Conservation (phyloP, 2,888 invertebrate species). For the Trichopoda pennipes region DNA sequence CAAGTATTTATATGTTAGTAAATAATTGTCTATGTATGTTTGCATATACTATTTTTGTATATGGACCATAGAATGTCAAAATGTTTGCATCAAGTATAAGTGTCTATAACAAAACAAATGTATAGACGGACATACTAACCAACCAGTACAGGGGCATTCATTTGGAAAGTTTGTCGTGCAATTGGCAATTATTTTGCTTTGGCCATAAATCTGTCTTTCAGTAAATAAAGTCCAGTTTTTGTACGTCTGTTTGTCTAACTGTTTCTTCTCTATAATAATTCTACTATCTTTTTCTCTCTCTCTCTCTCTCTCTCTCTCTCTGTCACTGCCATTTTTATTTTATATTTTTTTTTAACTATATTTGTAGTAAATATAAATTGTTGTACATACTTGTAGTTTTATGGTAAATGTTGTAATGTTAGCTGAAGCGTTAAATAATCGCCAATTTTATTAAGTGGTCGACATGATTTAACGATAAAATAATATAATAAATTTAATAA, state of each 20-base stretch:
- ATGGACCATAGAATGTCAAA: slow-evolving; percentile 11
- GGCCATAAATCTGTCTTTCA: slow-evolving; percentile 68
- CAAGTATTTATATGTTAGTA: slow-evolving; percentile 11
- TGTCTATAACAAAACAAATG: slow-evolving; percentile 37
- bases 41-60: background rate
- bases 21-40: background rate
- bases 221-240: slow-evolving; percentile 63
- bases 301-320: background rate
- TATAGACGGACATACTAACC: slow-evolving; percentile 2
- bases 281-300: background rate
- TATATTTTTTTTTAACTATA: background rate
- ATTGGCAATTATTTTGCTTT: slow-evolving; percentile 69
- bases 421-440: slow-evolving; percentile 64
- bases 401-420: slow-evolving; percentile 57
- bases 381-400: slow-evolving; percentile 41
- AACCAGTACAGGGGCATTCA: slow-evolving; percentile 54
- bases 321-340: slow-evolving; percentile 10
- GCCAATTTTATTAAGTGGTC: slow-evolving; percentile 61
- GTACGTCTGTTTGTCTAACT: slow-evolving; percentile 18
- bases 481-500: slow-evolving; percentile 61
- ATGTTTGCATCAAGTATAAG: slow-evolving; percentile 50
- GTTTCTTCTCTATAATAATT: background rate
- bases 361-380: slow-evolving; percentile 40
- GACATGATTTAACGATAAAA: slow-evolving; percentile 59
- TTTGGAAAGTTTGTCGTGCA: slow-evolving; percentile 67